Evolutionary conservation across 2,888 invertebrate genomes (phyloP), one percentile per base, ranked within the genome.

Genomic region (Andrena flavipes): DNA sequence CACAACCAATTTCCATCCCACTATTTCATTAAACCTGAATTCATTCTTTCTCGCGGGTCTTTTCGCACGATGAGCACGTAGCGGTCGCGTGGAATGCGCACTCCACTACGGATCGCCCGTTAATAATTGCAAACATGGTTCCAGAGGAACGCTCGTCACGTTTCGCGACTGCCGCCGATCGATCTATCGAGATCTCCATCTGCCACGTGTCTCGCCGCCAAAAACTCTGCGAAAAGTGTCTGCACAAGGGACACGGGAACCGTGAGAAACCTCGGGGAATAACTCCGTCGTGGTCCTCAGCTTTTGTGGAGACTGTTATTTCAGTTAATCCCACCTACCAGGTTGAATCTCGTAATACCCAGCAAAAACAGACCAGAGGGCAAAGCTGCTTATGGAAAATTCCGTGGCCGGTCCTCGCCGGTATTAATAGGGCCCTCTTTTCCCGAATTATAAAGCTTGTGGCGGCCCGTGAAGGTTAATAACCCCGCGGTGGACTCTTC

Each of bases 111-210:
- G 60, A 72, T 76, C 67, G 56, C 54, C 42, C 48, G 4, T 30
- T 70, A 33, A 60, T 72, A 70, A 70, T 70, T 48, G 20, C 60
- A 60, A 60, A 48, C 59, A 30, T 59, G 30, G 48, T 0, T 42
- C 16, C 1, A 42, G 13, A 42, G 42, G 42, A 42, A 42, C 42
- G 42, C 13, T 13, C 42, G 42, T 42, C 42, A 42, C 13, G 75
- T 63, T 63, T 59, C 64, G 56, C 56, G 35, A 64, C 26, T 13
- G 7, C 59, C 6, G 48, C 59, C 16, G 59, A 26, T 42, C 13
- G 48, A 60, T 70, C 70, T 30, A 30, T 30, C 42, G 59, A 30
- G 20, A 35, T 56, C 16, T 48, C 5, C 33, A 26, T 54, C 10
- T 16, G 35, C 49, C 64, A 4, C 26, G 35, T 49, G 35, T 8